Evolutionary conservation across 2,888 invertebrate species (phyloP), one percentile per base, ranked within the genome.

Genomic region (Octonoba sinensis): DNA sequence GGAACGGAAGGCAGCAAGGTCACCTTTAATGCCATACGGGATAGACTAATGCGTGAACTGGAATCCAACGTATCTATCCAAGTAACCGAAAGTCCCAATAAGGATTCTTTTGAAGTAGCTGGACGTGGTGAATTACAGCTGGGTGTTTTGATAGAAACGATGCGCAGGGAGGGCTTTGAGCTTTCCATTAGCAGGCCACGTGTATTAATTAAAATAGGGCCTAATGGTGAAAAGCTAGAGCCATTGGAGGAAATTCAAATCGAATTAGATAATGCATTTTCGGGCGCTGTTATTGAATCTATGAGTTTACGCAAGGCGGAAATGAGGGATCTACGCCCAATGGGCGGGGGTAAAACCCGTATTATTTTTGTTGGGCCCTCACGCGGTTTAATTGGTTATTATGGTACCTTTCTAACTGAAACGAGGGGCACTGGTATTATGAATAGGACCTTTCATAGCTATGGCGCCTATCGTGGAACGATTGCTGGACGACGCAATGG

Each of bases 121-220:
- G 60, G 60, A 16, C 22, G 60, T 13, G 60, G 60, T 24, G 60
- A 60, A 36, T n/a, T 60, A 24, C 60, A 60, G 11, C 27, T 60
- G 16, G 22, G 15, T 22, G 60, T 60, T 13, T 24, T 60, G n/a
- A 60, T 60, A 16, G 60, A 60, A 60, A 24, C 18, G 13, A 60
- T 60, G 60, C 20, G 60, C 16, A 11, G 60, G 16, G 60, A 60
- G 36, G 60, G 60, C n/a, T 60, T 16, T 24, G 60, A 60, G 27
- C 27, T 60, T 24, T 11, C 60, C 16, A 22, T 60, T 12, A 27
- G 20, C 11, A 18, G 27, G 15, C 60, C 60, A 12, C 22, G n/a
- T 11, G 60, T 60, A 8, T 11, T 60, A 16, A 27, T 24, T 24
- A 60, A 60, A 24, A 36, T 27, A 60, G 27, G n/a, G n/a, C n/a